Evolutionary conservation across 2,888 invertebrate species (phyloP).

Genomic region (Peribatodes rhomboidaria): DNA sequence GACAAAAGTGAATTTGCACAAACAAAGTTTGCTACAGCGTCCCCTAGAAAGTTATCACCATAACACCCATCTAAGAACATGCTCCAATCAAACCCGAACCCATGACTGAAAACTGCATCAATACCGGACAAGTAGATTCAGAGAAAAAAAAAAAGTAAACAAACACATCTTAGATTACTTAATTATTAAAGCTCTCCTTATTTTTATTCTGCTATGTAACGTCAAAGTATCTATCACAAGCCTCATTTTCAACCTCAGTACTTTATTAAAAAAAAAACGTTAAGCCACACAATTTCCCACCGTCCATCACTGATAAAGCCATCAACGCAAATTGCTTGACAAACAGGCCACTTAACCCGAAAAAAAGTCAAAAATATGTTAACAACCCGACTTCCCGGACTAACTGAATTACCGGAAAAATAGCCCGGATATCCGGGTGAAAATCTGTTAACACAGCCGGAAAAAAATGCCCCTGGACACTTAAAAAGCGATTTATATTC

Average conservation of each 20-base stretch:
- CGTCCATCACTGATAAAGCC: constrained; percentile 21
- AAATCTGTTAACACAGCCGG: constrained; percentile 73
- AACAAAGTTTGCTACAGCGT: too few species aligned
- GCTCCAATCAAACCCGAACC: too few species aligned
- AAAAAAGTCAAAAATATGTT: constrained; percentile 55
- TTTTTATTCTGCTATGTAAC: too few species aligned
- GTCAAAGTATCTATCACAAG: background rate
- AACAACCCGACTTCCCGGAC: constrained; percentile 50
- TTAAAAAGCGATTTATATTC: constrained; percentile 73
- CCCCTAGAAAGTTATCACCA: too few species aligned
- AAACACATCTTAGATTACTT: too few species aligned
- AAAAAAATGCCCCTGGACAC: constrained; percentile 67
- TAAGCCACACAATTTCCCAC: constrained; percentile 21
- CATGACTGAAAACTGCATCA: too few species aligned
- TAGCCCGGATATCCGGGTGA: constrained; percentile 63
- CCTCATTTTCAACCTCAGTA: background rate
- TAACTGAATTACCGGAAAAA: constrained; percentile 54
- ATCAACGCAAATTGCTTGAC: constrained; percentile 49
- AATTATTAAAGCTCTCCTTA: too few species aligned
- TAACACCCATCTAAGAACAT: too few species aligned
- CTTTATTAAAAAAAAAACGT: background rate
- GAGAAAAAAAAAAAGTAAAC: too few species aligned
- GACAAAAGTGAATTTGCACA: too few species aligned
- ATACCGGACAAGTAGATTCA: too few species aligned
- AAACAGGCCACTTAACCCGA: constrained; percentile 53